Evolutionary conservation across 1,140 invertebrate genomes (phyloP).

Genomic region (Lethrus apterus): DNA sequence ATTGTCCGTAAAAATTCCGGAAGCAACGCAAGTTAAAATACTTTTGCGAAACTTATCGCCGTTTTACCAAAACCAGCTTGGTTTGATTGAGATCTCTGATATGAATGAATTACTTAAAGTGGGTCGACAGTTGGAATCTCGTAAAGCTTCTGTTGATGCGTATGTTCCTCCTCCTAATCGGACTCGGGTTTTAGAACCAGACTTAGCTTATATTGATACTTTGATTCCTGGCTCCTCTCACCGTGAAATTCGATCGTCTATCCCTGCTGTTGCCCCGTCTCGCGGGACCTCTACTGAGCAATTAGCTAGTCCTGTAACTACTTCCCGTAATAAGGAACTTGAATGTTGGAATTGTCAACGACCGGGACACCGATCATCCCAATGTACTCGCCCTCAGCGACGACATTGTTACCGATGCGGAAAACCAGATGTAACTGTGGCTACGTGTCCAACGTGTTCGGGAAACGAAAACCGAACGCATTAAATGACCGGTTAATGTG

Average conservation of each 20-base stretch:
- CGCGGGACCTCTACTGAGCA: neutral
- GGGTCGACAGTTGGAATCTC: conserved; percentile 4
- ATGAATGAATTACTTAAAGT: conserved; percentile 9
- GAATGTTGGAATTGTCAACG: conserved; percentile 15
- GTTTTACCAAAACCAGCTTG: conserved; percentile 19
- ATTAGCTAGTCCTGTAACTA: neutral
- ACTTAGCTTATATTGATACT: conserved; percentile 16
- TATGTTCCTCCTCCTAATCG: conserved; percentile 12
- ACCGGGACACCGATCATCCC: neutral
- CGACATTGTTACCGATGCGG: conserved; percentile 13
- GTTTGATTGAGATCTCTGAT: conserved; percentile 17
- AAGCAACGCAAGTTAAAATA: neutral
- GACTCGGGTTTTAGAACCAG: conserved; percentile 17
- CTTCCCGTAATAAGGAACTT: neutral
- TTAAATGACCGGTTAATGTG: neutral
- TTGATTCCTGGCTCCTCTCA: neutral
- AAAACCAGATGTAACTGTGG: conserved; percentile 1
- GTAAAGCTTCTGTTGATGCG: neutral
- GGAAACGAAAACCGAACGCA: conserved; percentile 3
- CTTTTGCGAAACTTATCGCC: neutral
- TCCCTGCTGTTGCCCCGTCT: too few relatives aligned
- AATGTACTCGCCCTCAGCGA: conserved; percentile 1
- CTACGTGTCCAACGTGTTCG: conserved; percentile 7
- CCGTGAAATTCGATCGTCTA: too few relatives aligned
- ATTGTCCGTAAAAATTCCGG: neutral